Percentiles rank a stretch among this genome's conserved stretches.
Evolutionary conservation across 2,113 vertebrate species (phyloP).

Genomic region (Actenoides hombroni): DNA sequence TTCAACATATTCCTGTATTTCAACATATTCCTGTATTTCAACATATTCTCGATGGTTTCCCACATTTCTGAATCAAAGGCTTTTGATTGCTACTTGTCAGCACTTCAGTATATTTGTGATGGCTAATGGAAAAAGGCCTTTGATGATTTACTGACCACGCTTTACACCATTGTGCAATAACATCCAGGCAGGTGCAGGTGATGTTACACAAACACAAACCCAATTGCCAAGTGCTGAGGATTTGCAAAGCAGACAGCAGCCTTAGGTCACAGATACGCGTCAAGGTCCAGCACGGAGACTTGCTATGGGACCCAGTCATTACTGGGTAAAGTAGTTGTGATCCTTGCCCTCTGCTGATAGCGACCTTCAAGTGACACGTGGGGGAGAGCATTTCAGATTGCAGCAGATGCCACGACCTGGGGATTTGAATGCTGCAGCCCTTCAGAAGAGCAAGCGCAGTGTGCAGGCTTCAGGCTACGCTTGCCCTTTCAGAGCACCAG

Average conservation of each 20-base stretch:
- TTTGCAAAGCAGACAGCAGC: not conserved
- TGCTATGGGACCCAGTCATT: not conserved
- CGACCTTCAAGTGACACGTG: not conserved
- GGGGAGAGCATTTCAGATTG: not conserved
- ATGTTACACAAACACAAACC: not conserved
- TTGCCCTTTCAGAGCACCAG: not conserved
- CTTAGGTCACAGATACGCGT: accelerated
- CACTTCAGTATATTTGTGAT: not conserved
- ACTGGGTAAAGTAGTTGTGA: not conserved
- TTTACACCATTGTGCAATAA: not conserved
- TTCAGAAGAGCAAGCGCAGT: accelerated
- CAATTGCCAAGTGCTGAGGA: not conserved
- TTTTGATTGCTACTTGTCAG: not conserved
- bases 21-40: too few relatives aligned
- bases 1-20: not conserved
- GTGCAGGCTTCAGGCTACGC: accelerated
- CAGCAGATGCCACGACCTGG: not conserved
- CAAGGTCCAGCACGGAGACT: not conserved
- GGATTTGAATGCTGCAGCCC: not conserved
- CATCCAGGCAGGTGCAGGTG: not conserved
- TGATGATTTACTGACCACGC: not conserved
- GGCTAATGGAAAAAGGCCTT: not conserved
- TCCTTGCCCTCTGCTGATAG: not conserved
- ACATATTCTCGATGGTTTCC: not conserved
- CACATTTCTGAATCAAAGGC: not conserved